Conservation (phyloP, 2,113 vertebrate genomes). For the Mormoops blainvillei region DNA sequence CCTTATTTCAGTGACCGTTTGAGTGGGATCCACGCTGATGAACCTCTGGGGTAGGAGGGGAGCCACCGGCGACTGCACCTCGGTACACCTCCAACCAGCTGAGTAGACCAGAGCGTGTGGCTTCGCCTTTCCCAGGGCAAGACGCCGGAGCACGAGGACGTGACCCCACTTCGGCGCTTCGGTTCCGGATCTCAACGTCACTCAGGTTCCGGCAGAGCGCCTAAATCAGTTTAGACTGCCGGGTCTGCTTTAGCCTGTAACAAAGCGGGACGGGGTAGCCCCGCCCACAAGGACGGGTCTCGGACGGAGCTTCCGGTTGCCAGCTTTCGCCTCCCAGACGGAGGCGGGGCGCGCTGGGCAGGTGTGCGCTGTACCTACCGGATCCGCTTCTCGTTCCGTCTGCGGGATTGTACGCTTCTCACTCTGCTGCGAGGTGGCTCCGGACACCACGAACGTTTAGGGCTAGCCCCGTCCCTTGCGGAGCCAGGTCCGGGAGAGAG, state of each 20-base stretch:
- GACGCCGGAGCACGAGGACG: not conserved
- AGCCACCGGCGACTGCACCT: not conserved
- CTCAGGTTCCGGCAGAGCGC: not conserved
- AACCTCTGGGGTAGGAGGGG: not conserved
- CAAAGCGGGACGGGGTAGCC: not conserved
- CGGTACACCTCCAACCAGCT: rapidly evolving
- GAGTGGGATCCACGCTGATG: not conserved
- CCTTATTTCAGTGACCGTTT: not conserved
- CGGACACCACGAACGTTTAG: rapidly evolving
- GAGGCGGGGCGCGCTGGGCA: not conserved
- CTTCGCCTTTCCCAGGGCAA: not conserved
- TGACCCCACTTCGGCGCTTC: not conserved
- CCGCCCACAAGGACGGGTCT: not conserved
- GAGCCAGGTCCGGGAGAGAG: not conserved
- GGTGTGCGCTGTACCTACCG: not conserved
- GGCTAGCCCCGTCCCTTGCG: not conserved
- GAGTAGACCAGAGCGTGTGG: too few species aligned
- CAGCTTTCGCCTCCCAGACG: too few species aligned
- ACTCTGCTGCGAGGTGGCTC: too few species aligned
- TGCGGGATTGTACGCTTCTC: not conserved
- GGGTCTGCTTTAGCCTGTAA: not conserved
- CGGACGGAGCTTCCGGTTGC: not conserved
- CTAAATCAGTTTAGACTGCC: too few species aligned
- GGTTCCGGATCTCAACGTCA: not conserved
- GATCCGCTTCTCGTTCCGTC: too few species aligned